Conservation (phyloP, 2,113 vertebrate species). For the Otis tarda region DNA sequence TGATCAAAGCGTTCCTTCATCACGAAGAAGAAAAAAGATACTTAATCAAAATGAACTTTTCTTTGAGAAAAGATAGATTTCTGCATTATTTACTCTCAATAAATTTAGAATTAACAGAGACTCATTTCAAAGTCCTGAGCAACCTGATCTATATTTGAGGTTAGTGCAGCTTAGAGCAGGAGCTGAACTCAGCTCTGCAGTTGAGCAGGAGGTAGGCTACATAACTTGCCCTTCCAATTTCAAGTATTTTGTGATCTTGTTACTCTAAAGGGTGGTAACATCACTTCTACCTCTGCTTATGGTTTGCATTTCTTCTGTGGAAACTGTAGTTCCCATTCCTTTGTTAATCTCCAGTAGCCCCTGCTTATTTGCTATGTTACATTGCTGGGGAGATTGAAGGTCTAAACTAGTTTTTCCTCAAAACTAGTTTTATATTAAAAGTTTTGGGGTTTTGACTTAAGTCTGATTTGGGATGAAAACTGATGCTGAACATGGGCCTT, state of each 20-base stretch:
- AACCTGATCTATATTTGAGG: not conserved
- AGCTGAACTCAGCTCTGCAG: not conserved
- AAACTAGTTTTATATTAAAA: not conserved
- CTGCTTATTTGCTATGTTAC: not conserved
- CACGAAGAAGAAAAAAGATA: not conserved
- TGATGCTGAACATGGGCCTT: not conserved
- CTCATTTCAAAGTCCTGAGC: not conserved
- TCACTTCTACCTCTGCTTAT: not conserved
- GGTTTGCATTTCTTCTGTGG: not conserved
- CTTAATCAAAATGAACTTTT: not conserved
- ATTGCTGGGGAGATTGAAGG: not conserved
- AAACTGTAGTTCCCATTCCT: not conserved
- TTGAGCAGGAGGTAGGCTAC: not conserved
- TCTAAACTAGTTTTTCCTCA: not conserved
- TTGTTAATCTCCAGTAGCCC: not conserved
- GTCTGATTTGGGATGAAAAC: not conserved
- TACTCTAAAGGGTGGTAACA: not conserved
- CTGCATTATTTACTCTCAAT: not conserved
- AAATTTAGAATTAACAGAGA: not conserved
- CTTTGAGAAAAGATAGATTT: not conserved
- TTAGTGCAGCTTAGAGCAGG: not conserved
- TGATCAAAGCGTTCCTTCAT: not conserved
- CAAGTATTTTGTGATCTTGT: not conserved
- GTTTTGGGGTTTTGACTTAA: not conserved
- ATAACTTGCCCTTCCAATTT: not conserved